Evolutionary conservation across 2,797 vertebrate genomes (phyloP).

Genomic region (Cossypha dichroa): DNA sequence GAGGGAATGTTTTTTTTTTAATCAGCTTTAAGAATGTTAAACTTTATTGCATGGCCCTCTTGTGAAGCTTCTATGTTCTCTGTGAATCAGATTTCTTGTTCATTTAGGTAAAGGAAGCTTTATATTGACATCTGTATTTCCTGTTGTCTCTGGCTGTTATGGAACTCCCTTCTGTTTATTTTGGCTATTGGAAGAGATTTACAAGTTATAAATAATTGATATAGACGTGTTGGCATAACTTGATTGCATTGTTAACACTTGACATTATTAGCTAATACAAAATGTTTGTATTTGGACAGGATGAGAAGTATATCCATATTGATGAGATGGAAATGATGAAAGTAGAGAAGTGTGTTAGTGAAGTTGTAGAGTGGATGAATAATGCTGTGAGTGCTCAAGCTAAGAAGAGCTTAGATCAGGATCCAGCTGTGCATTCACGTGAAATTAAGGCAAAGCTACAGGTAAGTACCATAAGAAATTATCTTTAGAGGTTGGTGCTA

Average conservation of each 20-base stretch:
- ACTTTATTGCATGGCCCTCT: neutral
- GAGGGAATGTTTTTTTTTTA: neutral
- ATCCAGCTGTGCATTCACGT: constrained; percentile 73
- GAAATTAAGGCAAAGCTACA: constrained; percentile 81
- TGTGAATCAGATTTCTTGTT: neutral
- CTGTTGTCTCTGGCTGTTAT: neutral
- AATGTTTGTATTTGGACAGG: constrained; percentile 57
- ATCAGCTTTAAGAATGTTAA: neutral
- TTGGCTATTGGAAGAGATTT: neutral
- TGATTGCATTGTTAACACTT: neutral
- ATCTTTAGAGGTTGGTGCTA: neutral
- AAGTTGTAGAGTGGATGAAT: constrained; percentile 82
- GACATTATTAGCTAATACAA: neutral
- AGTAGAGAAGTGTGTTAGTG: constrained; percentile 79
- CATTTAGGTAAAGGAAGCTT: neutral
- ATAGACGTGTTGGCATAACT: neutral
- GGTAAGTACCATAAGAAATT: constrained; percentile 53
- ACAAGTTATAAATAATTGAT: neutral
- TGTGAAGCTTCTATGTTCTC: neutral
- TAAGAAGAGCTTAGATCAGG: constrained; percentile 77
- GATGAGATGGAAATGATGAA: constrained; percentile 83
- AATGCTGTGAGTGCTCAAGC: constrained; percentile 77
- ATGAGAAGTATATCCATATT: constrained; percentile 82
- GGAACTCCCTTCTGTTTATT: neutral
- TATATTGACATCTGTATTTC: neutral